Evolutionary conservation across 2,113 vertebrate genomes (phyloP), one percentile per base, ranked within the genome.

Genomic region (Pseudopipra pipra): DNA sequence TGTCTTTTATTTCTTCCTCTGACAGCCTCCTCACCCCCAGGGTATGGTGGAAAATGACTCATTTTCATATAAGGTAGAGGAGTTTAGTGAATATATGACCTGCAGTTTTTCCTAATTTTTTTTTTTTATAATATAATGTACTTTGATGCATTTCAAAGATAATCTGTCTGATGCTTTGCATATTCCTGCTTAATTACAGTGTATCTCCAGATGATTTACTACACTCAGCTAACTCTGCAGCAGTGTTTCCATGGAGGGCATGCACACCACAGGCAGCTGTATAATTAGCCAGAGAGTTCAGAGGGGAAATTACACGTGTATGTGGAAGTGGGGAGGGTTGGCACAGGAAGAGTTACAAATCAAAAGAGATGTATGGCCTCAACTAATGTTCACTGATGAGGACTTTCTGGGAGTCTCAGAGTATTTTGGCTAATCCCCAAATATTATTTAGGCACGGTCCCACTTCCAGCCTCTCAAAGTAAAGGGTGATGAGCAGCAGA

Each of bases 1-100:
- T 95, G 91, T 87, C 95, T 97, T 97, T 97, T 95, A 93, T 96
- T 97, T 97, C 92, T 96, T 96, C 91, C 68, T 97, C 91, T 97
- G 89, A 95, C 85, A 95, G 91, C 37, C 79, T 97, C 59, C 56
- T 93, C 72, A 58, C 73, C 96, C 95, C 74, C 76, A 95, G 96
- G 96, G 81, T 43, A 90, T 67, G 73, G 61, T 79, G 59, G 70
- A 94, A 94, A 96, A 95, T 87, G 43, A 89, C 51, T 97, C 79
- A 96, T 97, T 97, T 97, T 96, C 95, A 92, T 95, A 89, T 73
- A 95, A 94, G 91, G 94, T 94, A 94, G 85, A 90, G 51, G 58
- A 95, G 74, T 96, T 95, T 95, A 84, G 90, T 87, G 90, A 96
- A 95, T 88, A 83, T 90, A 93, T 90, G 85, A 96, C 93, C 92